Evolutionary conservation across 2,797 vertebrate genomes (phyloP), one percentile per base, ranked within the genome.

Genomic region (Lerista edwardsae): DNA sequence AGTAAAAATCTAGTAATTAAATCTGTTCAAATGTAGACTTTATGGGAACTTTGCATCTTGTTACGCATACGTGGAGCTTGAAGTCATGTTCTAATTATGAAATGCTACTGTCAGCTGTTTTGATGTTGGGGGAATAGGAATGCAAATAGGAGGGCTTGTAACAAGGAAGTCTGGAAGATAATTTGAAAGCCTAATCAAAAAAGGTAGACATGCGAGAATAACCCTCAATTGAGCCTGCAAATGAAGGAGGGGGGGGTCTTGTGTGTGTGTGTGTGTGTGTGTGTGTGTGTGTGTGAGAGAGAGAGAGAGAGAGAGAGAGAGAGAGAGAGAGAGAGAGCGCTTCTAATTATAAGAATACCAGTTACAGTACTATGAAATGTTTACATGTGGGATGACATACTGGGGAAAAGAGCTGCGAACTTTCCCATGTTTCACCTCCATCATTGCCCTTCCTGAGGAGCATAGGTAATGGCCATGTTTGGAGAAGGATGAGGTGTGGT

Each of bases 81-180:
- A 12, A n/a, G 19, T 71, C 34, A 41, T 62, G 19, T 75, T 75
- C 59, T 65, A 15, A 55, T 74, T 55, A 55, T 23, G 71, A 75
- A 75, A 75, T 36, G 31, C 59, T 51, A 25, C 23, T 51, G 23
- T 29, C 25, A 65, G 1, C n/a, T 75, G 23, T 44, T 41, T 82
- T 51, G 55, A n/a, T 69, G 19, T 64, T 57, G 14, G 4, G n/a
- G 39, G 19, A 79, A 64, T 51, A 39, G 59, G 31, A 61, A 6
- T 8, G 59, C 59, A 61, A 25, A 61, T 61, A 1, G 59, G 59
- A 23, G 21, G 59, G 19, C 4, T 25, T 61, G 59, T 61, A 61
- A 68, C 47, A 83, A 57, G 74, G 82, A 67, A 76, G 64, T 83
- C 73, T 76, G 36, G 19, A 69, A 68, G 64, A 57, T 59, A 75